These are phyloP conservation scores for Cerceris rybyensis DNA, from an alignment of 2,888 invertebrate species.

Conservation along the genomic window DNA sequence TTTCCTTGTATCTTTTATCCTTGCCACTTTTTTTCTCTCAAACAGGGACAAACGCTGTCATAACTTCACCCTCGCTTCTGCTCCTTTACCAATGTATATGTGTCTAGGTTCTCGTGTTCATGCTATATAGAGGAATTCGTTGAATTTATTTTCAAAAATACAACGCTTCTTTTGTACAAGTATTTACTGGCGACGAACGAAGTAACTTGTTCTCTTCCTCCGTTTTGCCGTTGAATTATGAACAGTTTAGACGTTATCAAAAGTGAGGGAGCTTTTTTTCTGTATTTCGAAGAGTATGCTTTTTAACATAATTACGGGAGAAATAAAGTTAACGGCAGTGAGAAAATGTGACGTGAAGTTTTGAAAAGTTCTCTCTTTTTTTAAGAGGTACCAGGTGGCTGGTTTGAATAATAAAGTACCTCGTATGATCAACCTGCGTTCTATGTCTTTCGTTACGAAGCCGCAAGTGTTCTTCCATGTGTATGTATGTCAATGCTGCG, in stretches of 20 bases:
- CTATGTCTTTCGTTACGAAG: conserved; percentile 1
- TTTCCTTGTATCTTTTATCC: conserved; percentile 29
- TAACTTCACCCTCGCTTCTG: conserved; percentile 44
- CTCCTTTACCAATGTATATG: conserved; percentile 5
- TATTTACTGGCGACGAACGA: background rate
- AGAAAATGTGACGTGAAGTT: background rate
- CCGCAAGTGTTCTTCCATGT: background rate
- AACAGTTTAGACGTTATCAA: background rate
- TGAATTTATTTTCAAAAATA: conserved; percentile 52
- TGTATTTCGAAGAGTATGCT: too few species aligned
- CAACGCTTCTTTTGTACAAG: background rate
- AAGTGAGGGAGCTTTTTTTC: too few species aligned
- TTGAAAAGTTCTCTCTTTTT: background rate
- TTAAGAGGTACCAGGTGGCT: too few species aligned
- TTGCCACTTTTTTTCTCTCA: conserved; percentile 8
- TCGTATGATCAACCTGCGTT: background rate
- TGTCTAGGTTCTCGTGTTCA: background rate
- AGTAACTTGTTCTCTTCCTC: background rate
- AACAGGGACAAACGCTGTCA: conserved; percentile 55
- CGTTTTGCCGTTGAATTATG: conserved; percentile 4
- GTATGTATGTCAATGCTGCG: conserved; percentile 20
- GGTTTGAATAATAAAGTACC: background rate
- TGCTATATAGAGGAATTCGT: conserved; percentile 26
- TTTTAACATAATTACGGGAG: too few species aligned
- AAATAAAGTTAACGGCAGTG: background rate